Conservation (phyloP, 1,140 invertebrate species). For the Arctopsyche grandis region DNA sequence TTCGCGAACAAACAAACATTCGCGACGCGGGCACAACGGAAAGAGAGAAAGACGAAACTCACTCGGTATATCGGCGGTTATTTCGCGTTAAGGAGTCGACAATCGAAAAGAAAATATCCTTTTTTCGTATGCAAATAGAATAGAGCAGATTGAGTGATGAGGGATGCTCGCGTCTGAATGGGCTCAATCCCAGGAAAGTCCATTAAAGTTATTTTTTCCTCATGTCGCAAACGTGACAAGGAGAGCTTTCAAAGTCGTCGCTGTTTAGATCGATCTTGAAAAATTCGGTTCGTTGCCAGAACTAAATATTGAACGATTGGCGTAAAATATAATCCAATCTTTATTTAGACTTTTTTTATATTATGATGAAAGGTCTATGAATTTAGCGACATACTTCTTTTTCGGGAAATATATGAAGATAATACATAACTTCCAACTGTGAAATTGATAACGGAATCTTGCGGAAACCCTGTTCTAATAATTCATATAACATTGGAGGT, state of each 20-base stretch:
- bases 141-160: conserved; percentile 28
- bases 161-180: conserved; percentile 10
- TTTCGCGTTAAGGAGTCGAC: background rate
- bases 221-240: background rate
- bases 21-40: background rate
- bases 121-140: conserved; percentile 11
- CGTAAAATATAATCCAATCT: too few species aligned
- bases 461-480: too few species aligned
- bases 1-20: background rate
- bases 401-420: too few species aligned
- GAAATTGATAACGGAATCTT: too few species aligned
- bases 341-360: too few species aligned
- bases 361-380: too few species aligned
- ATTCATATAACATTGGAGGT: too few species aligned
- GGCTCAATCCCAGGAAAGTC: conserved; percentile 34
- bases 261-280: background rate
- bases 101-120: conserved; percentile 9
- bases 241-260: background rate
- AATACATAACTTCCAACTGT: too few species aligned
- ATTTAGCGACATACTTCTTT: too few species aligned
- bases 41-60: background rate
- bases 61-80: background rate
- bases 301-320: too few species aligned
- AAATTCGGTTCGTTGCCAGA: too few species aligned
- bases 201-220: conserved; percentile 30